Evolutionary conservation across 2,113 vertebrate species (phyloP).

Genomic region (Festucalex cinctus): DNA sequence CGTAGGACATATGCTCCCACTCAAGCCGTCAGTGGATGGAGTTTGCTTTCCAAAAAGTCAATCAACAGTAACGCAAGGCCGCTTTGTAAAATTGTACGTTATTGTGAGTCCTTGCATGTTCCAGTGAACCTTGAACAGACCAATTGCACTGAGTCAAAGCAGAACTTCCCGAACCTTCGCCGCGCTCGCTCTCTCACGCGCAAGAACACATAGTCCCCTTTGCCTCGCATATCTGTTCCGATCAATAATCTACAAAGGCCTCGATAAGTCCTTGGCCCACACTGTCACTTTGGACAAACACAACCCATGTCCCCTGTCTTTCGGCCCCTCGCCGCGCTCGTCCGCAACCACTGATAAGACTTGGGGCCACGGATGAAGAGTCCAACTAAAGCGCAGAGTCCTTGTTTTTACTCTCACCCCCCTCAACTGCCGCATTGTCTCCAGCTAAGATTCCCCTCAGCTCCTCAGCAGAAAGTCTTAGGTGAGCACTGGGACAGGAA

Average conservation of each 20-base stretch:
- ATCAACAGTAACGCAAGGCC: not conserved
- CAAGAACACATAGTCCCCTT: conserved; percentile 22
- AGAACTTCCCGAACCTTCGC: conserved; percentile 45
- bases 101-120: not conserved
- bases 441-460: not conserved
- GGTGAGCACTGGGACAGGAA: conserved; percentile 51
- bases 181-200: conserved; percentile 19
- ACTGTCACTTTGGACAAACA: conserved; percentile 72
- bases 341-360: conserved; percentile 44
- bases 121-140: conserved; percentile 3
- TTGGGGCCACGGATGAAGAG: conserved; percentile 37
- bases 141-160: conserved; percentile 41
- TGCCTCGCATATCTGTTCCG: conserved; percentile 57
- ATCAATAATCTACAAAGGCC: conserved; percentile 74
- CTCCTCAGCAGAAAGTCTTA: not conserved
- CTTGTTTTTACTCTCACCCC: not conserved
- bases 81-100: not conserved
- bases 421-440: not conserved
- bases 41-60: not conserved
- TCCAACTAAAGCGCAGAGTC: conserved; percentile 15
- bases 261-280: conserved; percentile 64
- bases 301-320: conserved; percentile 66
- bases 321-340: conserved; percentile 23
- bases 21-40: no score
- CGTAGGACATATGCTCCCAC: no score